Evolutionary conservation across 2,113 vertebrate genomes (phyloP).

Genomic region (Pedionomus torquatus): DNA sequence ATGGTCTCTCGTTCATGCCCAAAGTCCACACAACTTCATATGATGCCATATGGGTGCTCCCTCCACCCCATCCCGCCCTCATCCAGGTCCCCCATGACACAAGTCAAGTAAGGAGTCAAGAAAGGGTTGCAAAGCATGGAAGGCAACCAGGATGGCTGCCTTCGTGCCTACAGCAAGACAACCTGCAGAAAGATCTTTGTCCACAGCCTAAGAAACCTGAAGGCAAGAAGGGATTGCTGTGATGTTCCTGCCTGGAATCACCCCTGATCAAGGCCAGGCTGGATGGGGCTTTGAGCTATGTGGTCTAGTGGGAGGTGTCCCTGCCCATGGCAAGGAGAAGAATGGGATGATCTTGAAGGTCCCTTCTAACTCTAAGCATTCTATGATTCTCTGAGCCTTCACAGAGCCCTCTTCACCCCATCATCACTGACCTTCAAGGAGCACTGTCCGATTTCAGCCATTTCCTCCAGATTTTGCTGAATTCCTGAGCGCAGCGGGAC

Average conservation of each 20-base stretch:
- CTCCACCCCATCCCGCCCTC: not conserved
- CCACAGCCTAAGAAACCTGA: not conserved
- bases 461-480: not conserved
- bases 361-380: no score
- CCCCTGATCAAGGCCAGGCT: no score
- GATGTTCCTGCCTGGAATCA: not conserved
- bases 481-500: not conserved
- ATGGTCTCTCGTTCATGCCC: accelerated
- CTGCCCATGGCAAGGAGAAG: no score
- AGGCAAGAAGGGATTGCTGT: not conserved
- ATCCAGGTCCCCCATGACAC: accelerated
- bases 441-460: not conserved
- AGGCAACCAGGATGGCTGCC: not conserved
- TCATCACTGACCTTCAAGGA: not conserved
- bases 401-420: not conserved
- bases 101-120: not conserved
- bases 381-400: not conserved
- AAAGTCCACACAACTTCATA: not conserved
- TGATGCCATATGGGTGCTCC: accelerated
- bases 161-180: not conserved
- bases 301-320: no score
- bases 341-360: no score
- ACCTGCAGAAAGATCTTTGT: not conserved
- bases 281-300: no score
- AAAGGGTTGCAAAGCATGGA: not conserved